Evolutionary conservation across 2,113 vertebrate genomes (phyloP), one percentile per base, ranked within the genome.

Genomic region (Corythaeola cristata): DNA sequence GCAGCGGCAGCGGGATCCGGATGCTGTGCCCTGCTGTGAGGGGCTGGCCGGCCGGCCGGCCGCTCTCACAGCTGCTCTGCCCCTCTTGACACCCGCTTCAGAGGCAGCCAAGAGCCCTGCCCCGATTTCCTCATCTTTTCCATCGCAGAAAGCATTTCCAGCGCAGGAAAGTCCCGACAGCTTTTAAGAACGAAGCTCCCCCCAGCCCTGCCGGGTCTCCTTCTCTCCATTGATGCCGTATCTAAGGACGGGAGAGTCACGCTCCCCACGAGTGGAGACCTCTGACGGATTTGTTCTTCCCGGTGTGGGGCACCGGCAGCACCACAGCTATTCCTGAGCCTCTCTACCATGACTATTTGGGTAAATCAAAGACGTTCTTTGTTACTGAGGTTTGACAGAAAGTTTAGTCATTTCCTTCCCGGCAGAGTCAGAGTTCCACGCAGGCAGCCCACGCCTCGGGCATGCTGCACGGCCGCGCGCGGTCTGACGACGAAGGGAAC

Each of bases 401-500:
- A 84, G 67, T 93, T 97, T 78, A 94, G 96, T 98, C 95, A 97
- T 91, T 98, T 98, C 98, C 97, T 97, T 63, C 89, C 81, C 45
- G 32, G 62, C 71, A 67, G 67, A 95, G 60, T 8, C 83, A 86
- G 82, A 87, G 67, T 73, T 19, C 56, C 71, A 60, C 81, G 68
- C 9, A 20, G 10, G 1, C 60, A 80, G 88, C 50, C 96, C 90
- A 86, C 75, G 88, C 82, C 63, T 55, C 27, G 0, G 72, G 71
- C 62, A 24, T 50, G 62, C 59, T 45, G 41, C 4, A 52, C 0
- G 0, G 82, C 58, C 8, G 3, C 68, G 53, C 8, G 1, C 68
- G 47, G 3, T 2, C 76, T 45, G 24, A 13, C 3, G 49, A 80
- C 39, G 62, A 59, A 75, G 32, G 55, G 72, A 91, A 88, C 2